These are phyloP conservation scores for Aplodontia rufa DNA, from an alignment of 2,113 vertebrate genomes.

Conservation along the genomic window DNA sequence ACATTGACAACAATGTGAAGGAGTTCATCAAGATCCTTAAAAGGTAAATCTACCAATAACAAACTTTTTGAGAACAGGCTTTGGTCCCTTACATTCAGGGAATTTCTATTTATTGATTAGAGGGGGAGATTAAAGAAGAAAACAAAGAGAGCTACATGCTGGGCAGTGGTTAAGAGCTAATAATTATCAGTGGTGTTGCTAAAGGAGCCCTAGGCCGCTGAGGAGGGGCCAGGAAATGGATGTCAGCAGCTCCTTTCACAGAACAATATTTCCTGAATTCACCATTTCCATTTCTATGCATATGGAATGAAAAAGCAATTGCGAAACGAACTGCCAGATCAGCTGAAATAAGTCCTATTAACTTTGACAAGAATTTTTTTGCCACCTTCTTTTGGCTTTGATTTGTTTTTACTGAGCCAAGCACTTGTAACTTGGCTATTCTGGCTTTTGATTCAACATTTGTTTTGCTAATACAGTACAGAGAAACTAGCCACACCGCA, in stretches of 20 bases:
- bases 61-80: background rate
- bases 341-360: background rate
- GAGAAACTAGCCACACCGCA: background rate
- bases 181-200: background rate
- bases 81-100: background rate
- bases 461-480: background rate
- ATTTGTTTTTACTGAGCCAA: slow-evolving; percentile 7
- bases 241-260: background rate
- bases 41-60: background rate
- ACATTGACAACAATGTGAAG: background rate
- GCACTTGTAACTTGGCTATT: background rate
- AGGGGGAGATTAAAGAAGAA: background rate
- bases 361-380: background rate
- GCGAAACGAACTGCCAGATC: background rate
- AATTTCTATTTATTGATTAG: background rate
- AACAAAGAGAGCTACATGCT: background rate
- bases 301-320: background rate
- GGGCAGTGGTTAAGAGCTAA: background rate
- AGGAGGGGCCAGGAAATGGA: no score
- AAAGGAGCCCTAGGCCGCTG: background rate
- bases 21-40: background rate
- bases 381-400: background rate
- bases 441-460: background rate
- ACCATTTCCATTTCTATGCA: background rate
- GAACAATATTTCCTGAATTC: background rate